A percentile compares a stretch with the other conserved stretches of the same genome.
These are phyloP conservation scores for Chloroceryle inda DNA, from an alignment of 2,797 vertebrate genomes.

Conservation along the genomic window DNA sequence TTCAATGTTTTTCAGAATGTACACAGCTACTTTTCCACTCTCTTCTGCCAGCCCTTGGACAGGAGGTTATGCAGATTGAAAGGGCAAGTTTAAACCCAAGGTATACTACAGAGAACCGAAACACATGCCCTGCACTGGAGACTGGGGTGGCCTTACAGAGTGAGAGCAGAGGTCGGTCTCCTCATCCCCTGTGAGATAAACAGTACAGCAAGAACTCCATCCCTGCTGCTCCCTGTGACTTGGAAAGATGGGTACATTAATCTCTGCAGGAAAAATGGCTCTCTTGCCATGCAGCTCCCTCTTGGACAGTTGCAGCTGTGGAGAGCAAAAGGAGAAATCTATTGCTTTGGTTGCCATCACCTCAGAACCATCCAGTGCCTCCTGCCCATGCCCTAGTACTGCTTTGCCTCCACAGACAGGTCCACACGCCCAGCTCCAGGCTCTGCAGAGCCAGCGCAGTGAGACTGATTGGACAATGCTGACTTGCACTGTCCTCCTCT, in stretches of 20 bases:
- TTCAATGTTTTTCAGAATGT: neutral
- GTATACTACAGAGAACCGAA: neutral
- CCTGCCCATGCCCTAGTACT: neutral
- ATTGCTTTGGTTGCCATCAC: neutral
- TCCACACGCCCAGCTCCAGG: neutral
- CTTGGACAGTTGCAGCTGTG: neutral
- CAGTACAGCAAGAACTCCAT: neutral
- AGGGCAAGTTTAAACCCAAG: neutral
- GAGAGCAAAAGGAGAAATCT: neutral
- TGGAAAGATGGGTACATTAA: neutral
- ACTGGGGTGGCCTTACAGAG: neutral
- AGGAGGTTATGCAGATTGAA: neutral
- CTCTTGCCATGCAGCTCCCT: neutral
- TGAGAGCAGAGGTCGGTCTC: neutral
- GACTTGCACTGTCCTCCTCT: neutral
- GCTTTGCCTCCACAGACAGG: neutral
- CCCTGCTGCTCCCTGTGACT: neutral
- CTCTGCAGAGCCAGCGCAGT: neutral
- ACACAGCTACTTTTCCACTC: neutral
- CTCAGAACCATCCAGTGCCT: neutral
- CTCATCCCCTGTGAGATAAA: neutral
- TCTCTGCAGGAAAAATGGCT: neutral
- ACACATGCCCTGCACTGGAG: fast-evolving
- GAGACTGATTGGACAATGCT: neutral
- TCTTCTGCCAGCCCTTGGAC: neutral